Evolutionary conservation across 1,140 invertebrate genomes (phyloP).

Genomic region (Drosophila tropicalis): DNA sequence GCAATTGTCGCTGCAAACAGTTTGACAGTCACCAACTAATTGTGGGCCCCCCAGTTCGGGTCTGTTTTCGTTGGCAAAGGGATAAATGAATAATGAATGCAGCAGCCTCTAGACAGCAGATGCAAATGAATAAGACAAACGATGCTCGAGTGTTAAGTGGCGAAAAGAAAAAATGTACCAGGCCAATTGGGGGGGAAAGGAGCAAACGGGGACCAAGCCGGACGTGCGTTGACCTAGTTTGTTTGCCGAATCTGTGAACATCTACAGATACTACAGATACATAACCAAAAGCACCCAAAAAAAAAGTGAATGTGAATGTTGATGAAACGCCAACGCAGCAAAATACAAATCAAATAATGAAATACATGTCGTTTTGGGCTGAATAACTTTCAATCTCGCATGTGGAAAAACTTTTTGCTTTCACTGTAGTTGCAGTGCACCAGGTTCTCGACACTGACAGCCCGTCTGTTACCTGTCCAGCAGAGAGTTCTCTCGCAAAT

Average conservation of each 20-base stretch:
- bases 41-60: background rate
- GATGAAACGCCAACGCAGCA: constrained; percentile 53
- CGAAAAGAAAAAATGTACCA: background rate
- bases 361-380: background rate
- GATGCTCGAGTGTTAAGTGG: constrained; percentile 62
- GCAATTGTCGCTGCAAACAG: constrained; percentile 68
- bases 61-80: background rate
- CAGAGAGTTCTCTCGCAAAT: constrained; percentile 28
- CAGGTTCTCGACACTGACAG: background rate
- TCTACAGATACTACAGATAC: constrained; percentile 20
- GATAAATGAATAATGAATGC: constrained; percentile 36
- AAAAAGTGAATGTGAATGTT: constrained; percentile 58
- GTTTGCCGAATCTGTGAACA: constrained; percentile 26
- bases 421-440: background rate
- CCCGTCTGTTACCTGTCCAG: constrained; percentile 28
- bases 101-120: constrained; percentile 35
- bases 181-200: background rate
- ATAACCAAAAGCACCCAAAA: constrained; percentile 7
- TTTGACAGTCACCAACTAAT: constrained; percentile 45
- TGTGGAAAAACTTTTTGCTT: background rate
- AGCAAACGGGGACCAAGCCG: constrained; percentile 18
- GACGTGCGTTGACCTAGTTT: constrained; percentile 74
- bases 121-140: constrained; percentile 74
- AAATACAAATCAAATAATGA: constrained; percentile 10
- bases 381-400: constrained; percentile 19